phyloP scores from a whole-genome alignment of 2,888 invertebrate genomes.

The Drosophila rubida region DNA sequence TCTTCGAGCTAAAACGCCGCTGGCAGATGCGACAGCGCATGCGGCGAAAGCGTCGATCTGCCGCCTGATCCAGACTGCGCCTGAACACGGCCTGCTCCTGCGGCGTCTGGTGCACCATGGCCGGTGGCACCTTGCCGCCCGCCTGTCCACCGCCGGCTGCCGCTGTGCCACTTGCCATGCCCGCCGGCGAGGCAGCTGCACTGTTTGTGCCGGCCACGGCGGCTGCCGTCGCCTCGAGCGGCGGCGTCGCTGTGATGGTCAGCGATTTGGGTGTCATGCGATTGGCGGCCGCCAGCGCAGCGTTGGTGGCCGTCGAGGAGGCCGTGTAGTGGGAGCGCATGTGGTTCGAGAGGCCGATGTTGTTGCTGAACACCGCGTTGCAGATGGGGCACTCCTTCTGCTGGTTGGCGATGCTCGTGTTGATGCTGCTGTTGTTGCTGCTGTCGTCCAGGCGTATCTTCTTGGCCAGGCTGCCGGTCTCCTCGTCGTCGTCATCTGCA shows the following conservation, averaged over 20 bases:
- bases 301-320: conserved; percentile 58
- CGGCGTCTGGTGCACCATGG: conserved; percentile 67
- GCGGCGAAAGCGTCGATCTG: conserved; percentile 82
- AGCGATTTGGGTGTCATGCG: conserved; percentile 70
- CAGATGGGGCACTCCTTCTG: conserved; percentile 83
- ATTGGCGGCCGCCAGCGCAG: conserved; percentile 59
- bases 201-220: conserved; percentile 15
- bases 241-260: conserved; percentile 69
- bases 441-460: conserved; percentile 77
- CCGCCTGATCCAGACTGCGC: conserved; percentile 81
- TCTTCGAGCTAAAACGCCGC: conserved; percentile 84
- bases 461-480: conserved; percentile 69
- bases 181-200: conserved; percentile 11
- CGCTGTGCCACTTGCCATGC: conserved; percentile 3
- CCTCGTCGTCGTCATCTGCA: conserved; percentile 79
- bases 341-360: conserved; percentile 84
- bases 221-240: conserved; percentile 19
- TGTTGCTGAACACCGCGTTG: conserved; percentile 83
- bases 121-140: conserved; percentile 40
- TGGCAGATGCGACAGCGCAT: conserved; percentile 85
- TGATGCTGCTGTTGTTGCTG: conserved; percentile 58
- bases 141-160: background rate
- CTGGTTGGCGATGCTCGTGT: conserved; percentile 55
- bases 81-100: conserved; percentile 79
- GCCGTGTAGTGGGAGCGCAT: conserved; percentile 84